A percentile compares a stretch with the other conserved stretches of the same genome.
These are phyloP conservation scores for Halcyon chelicuti DNA, from an alignment of 2,797 vertebrate genomes.

Conservation along the genomic window DNA sequence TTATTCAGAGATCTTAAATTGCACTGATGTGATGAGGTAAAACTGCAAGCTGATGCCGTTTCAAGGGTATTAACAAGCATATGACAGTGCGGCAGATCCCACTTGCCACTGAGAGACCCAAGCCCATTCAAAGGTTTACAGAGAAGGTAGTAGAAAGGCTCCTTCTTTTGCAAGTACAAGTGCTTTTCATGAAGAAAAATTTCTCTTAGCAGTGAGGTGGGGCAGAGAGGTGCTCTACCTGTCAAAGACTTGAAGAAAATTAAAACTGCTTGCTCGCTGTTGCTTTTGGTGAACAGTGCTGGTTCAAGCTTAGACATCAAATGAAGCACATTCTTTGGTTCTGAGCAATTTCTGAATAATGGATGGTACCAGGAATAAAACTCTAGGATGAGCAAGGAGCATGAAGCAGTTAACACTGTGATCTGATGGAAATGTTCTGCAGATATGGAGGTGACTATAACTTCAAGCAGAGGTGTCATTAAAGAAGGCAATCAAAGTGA, in stretches of 20 bases:
- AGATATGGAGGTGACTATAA: not conserved
- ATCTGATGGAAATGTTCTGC: not conserved
- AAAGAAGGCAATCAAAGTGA: not conserved
- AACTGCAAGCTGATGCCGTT: conserved; percentile 52
- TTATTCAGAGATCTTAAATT: conserved; percentile 63
- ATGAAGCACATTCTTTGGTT: not conserved
- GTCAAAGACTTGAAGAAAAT: not conserved
- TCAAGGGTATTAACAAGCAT: conserved; percentile 49
- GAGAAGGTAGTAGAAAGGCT: not conserved
- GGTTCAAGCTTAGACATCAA: not conserved
- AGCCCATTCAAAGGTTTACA: not conserved
- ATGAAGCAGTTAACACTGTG: not conserved
- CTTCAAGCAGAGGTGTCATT: not conserved
- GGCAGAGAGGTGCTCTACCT: not conserved
- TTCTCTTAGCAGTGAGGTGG: not conserved
- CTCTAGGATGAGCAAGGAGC: not conserved
- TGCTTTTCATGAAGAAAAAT: not conserved
- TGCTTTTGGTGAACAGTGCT: not conserved
- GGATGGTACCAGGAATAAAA: not conserved
- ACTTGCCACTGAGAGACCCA: not conserved
- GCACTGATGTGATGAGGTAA: conserved; percentile 46
- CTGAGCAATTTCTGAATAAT: not conserved
- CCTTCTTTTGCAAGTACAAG: not conserved
- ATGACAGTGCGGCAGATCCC: not conserved
- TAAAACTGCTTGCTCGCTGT: not conserved